A percentile compares a stretch with the other conserved stretches of the same genome.
phyloP scores from a whole-genome alignment of 2,888 invertebrate genomes.

The Dryadula phaetusa region DNA sequence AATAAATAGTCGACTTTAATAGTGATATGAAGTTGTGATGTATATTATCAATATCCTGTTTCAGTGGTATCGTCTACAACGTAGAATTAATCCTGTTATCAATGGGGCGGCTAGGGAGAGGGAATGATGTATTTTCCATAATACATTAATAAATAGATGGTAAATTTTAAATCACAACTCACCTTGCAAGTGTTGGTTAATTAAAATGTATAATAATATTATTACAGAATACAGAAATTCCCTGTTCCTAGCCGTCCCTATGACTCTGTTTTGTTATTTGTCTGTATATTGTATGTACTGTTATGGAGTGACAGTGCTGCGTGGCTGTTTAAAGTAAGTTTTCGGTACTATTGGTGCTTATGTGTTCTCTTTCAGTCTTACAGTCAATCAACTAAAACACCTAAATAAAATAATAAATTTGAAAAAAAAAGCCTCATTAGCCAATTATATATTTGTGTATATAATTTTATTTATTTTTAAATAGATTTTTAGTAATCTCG shows the following conservation, averaged over 20 bases:
- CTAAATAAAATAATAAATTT: constrained; percentile 73
- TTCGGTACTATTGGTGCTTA: constrained; percentile 72
- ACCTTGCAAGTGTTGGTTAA: constrained; percentile 10
- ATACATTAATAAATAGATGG: no score
- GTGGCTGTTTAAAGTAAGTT: constrained; percentile 50
- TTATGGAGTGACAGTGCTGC: constrained; percentile 64
- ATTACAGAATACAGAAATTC: no score
- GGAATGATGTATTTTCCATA: background rate
- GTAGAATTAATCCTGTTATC: constrained; percentile 21
- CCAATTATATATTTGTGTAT: constrained; percentile 80
- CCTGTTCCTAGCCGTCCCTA: background rate
- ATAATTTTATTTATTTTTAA: constrained; percentile 71
- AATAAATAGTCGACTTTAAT: constrained; percentile 49
- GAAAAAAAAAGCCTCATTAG: constrained; percentile 82
- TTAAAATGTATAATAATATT: no score
- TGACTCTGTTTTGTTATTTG: constrained; percentile 14
- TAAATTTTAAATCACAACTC: background rate
- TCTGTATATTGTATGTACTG: constrained; percentile 26
- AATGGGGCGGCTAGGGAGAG: constrained; percentile 7
- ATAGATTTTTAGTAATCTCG: constrained; percentile 80
- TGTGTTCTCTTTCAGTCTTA: constrained; percentile 76
- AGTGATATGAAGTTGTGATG: constrained; percentile 47
- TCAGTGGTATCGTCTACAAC: constrained; percentile 46
- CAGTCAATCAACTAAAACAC: constrained; percentile 70
- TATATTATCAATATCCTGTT: constrained; percentile 48